Percentiles rank a stretch among this genome's conserved stretches.
These are phyloP conservation scores for Caenorhabditis brenneri DNA, from an alignment of 1,140 invertebrate genomes.

Conservation along the genomic window DNA sequence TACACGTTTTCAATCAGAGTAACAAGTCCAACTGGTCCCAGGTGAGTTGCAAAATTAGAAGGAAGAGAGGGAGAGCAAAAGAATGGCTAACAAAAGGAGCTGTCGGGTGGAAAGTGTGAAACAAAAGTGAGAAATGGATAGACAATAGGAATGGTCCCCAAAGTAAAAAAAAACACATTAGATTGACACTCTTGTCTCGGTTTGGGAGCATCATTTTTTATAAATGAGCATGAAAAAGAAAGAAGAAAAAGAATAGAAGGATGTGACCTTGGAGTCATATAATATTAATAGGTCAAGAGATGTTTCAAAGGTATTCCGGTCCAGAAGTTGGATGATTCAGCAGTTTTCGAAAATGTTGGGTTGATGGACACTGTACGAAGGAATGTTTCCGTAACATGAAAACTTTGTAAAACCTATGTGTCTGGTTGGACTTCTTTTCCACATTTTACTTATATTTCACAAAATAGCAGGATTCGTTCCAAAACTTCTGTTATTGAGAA, in stretches of 20 bases:
- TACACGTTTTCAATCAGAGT: neutral
- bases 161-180: constrained; percentile 25
- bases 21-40: constrained; percentile 11
- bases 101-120: constrained; percentile 38
- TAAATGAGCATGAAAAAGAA: constrained; percentile 3
- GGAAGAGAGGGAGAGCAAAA: neutral
- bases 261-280: neutral
- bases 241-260: neutral
- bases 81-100: constrained; percentile 21
- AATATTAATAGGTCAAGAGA: neutral
- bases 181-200: neutral
- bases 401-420: too few relatives aligned
- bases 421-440: too few relatives aligned
- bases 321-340: too few relatives aligned
- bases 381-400: too few relatives aligned
- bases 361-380: too few relatives aligned
- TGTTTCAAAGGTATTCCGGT: neutral
- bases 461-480: too few relatives aligned
- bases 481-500: too few relatives aligned
- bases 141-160: constrained; percentile 2
- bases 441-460: too few relatives aligned
- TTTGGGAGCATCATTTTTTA: constrained; percentile 15
- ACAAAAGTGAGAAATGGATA: constrained; percentile 28
- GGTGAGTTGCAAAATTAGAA: constrained; percentile 35
- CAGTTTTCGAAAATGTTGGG: too few relatives aligned